A percentile compares a stretch with the other conserved stretches of the same genome.
phyloP scores from a whole-genome alignment of 2,797 vertebrate genomes.

The Hydrocynus forskahlii region DNA sequence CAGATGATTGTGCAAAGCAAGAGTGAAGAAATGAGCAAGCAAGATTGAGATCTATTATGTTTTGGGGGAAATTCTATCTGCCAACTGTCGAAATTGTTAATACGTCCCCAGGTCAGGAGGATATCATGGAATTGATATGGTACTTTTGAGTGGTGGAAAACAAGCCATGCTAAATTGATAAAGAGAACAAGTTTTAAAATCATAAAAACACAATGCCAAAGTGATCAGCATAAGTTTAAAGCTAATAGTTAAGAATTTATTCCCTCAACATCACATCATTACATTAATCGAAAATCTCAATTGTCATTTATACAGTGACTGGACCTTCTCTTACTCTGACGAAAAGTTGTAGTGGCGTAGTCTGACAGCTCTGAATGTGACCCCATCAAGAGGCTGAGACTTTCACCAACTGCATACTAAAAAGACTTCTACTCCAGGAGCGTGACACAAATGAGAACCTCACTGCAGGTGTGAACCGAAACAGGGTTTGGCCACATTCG shows the following conservation, averaged over 20 bases:
- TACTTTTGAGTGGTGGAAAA: slow-evolving; percentile 35
- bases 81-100: slow-evolving; percentile 27
- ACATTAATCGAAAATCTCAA: neutral
- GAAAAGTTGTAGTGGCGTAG: slow-evolving; percentile 3
- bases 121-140: slow-evolving; percentile 23
- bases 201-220: neutral
- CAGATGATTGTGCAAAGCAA: slow-evolving; percentile 45
- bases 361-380: slow-evolving; percentile 4
- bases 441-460: slow-evolving; percentile 44
- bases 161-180: neutral
- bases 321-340: neutral
- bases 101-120: slow-evolving; percentile 20
- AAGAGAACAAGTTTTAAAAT: neutral
- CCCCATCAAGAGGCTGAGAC: neutral
- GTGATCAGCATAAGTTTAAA: neutral
- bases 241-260: slow-evolving; percentile 2
- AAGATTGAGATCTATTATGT: slow-evolving; percentile 41
- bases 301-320: neutral
- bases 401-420: slow-evolving; percentile 10
- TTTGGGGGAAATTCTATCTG: slow-evolving; percentile 46
- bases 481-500: slow-evolving; percentile 54
- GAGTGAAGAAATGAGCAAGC: slow-evolving; percentile 43
- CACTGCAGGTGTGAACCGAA: slow-evolving; percentile 51
- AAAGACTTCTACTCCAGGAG: slow-evolving; percentile 1
- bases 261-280: neutral